A percentile compares a stretch with the other conserved stretches of the same genome.
These are phyloP conservation scores for Holacanthus passer DNA, from an alignment of 2,113 vertebrate genomes.

Conservation along the genomic window DNA sequence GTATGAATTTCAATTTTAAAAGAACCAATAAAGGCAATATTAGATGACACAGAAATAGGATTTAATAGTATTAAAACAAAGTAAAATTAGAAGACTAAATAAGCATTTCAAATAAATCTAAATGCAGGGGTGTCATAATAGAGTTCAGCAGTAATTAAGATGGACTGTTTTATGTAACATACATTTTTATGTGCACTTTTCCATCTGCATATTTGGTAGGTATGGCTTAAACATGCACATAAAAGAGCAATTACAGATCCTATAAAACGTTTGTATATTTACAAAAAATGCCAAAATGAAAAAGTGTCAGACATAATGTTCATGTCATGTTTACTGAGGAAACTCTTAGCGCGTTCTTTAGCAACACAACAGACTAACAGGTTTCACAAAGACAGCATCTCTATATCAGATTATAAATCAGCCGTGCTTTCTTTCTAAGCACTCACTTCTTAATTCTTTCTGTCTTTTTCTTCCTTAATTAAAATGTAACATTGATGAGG, in stretches of 20 bases:
- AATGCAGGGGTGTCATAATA: neutral
- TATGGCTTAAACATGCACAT: neutral
- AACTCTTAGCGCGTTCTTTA: neutral
- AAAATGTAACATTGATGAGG: conserved; percentile 43
- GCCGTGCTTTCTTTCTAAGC: neutral
- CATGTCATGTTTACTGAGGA: neutral
- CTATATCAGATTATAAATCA: conserved; percentile 7
- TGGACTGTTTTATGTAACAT: too few relatives aligned
- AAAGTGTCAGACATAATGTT: neutral
- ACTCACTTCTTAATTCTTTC: neutral
- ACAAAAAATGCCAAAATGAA: neutral
- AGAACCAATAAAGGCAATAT: neutral
- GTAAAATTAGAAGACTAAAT: neutral
- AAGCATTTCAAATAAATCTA: neutral
- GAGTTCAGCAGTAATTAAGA: too few relatives aligned
- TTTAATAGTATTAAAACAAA: neutral
- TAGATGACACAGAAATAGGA: neutral
- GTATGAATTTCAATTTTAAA: neutral
- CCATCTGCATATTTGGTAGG: neutral
- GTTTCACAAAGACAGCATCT: neutral
- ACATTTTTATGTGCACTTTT: neutral
- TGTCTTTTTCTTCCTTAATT: conserved; percentile 41
- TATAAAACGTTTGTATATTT: neutral
- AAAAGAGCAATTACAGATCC: neutral
- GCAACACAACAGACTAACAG: neutral